phyloP scores from a whole-genome alignment of 1,140 invertebrate species.

The Megalonaias nervosa region DNA sequence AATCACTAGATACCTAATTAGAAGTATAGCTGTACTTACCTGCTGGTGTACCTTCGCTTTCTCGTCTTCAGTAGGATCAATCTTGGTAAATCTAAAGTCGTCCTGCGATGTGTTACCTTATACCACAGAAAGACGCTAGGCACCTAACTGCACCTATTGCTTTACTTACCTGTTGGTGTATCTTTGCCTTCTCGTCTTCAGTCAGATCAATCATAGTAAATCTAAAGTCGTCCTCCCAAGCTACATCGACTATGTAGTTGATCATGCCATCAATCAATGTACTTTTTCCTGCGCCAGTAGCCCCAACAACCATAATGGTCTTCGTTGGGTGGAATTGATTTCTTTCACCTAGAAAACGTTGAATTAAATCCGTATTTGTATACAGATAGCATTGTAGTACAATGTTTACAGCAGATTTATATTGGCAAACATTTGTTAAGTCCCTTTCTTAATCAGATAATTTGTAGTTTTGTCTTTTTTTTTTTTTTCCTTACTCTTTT shows the following conservation, averaged over 20 bases:
- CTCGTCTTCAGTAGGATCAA: constrained; percentile 14
- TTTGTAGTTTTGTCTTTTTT: no score
- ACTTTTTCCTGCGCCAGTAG: constrained; percentile 16
- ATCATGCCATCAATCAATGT: constrained; percentile 22
- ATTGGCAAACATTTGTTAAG: background rate
- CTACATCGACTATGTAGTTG: constrained; percentile 30
- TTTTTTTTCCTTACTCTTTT: no score
- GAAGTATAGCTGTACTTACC: background rate
- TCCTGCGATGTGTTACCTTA: background rate
- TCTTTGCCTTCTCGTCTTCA: background rate
- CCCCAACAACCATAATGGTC: constrained; percentile 22
- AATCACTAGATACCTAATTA: no score
- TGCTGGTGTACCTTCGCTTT: background rate
- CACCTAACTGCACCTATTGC: no score
- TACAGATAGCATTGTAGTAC: background rate
- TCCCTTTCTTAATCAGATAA: background rate
- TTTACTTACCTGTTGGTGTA: constrained; percentile 6
- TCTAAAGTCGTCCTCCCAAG: constrained; percentile 28
- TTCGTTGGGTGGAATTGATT: background rate
- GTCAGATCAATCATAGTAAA: constrained; percentile 23
- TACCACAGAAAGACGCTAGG: no score
- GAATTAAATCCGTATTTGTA: no score
- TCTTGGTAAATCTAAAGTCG: constrained; percentile 17
- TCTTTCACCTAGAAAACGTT: background rate
- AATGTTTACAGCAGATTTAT: background rate